Conservation (phyloP, 1,140 invertebrate species). For the Holcopasites calliopsidis region DNA sequence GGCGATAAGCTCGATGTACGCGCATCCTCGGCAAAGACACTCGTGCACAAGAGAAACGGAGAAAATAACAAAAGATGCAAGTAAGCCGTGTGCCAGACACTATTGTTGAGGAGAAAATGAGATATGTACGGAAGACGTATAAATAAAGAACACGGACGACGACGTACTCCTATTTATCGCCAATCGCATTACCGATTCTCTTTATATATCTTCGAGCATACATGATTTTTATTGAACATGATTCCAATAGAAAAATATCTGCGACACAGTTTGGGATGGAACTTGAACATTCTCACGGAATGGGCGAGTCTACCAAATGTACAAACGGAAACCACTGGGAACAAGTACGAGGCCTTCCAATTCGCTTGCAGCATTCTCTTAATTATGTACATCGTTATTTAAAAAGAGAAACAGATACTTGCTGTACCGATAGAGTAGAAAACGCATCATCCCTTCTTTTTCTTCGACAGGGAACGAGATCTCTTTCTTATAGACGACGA, state of each 20-base stretch:
- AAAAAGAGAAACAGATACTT: neutral
- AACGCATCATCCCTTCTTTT: slow-evolving; percentile 19
- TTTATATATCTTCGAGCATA: too few relatives aligned
- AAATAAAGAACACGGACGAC: slow-evolving; percentile 73
- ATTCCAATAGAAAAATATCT: neutral
- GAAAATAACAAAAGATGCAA: slow-evolving; percentile 62
- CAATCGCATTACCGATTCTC: neutral
- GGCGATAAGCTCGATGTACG: slow-evolving; percentile 66
- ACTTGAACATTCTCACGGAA: neutral
- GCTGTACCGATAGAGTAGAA: neutral
- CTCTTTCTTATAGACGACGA: slow-evolving; percentile 23
- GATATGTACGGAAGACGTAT: slow-evolving; percentile 72
- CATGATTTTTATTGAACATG: slow-evolving; percentile 4
- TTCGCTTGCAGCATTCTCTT: neutral
- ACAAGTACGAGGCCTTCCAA: neutral
- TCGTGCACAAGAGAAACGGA: slow-evolving; percentile 49
- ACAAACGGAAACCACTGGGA: neutral
- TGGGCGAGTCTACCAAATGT: neutral
- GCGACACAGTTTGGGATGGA: neutral
- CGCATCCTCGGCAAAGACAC: slow-evolving; percentile 64
- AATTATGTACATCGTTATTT: neutral
- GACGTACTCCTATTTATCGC: slow-evolving; percentile 31
- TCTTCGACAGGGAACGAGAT: slow-evolving; percentile 2
- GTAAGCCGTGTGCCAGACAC: slow-evolving; percentile 52
- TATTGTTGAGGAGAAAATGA: slow-evolving; percentile 61